These are phyloP conservation scores for Drosophila nr. perissopoda DNA, from an alignment of 2,888 invertebrate genomes.

Conservation along the genomic window DNA sequence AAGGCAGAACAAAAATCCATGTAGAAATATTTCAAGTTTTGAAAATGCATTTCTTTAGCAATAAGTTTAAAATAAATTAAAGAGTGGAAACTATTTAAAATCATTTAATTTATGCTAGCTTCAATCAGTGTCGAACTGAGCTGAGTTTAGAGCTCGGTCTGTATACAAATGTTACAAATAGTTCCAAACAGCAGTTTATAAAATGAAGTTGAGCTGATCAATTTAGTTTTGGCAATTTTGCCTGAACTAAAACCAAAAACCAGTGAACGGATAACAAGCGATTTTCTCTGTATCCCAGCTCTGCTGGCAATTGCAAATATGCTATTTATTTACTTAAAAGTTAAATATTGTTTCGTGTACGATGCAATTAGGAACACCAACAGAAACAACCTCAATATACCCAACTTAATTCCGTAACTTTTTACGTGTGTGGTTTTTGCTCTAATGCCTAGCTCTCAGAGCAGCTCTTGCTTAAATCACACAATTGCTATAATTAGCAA, in stretches of 20 bases:
- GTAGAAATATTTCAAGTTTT: conserved; percentile 2
- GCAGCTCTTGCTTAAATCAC: conserved; percentile 10
- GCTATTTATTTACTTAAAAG: conserved; percentile 8
- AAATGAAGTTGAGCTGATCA: background rate
- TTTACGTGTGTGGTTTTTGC: conserved; percentile 20
- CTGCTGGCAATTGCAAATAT: background rate
- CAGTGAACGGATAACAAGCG: background rate
- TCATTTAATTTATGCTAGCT: background rate
- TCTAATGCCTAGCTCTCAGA: background rate
- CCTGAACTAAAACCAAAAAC: background rate
- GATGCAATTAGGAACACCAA: background rate
- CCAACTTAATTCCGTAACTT: conserved; percentile 10
- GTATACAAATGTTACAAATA: background rate
- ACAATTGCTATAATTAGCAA: conserved; percentile 14
- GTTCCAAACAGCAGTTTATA: background rate
- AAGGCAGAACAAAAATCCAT: background rate
- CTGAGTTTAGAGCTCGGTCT: no score
- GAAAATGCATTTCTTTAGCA: background rate
- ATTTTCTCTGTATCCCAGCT: background rate
- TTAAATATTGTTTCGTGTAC: background rate
- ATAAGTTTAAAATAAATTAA: background rate
- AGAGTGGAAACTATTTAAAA: background rate
- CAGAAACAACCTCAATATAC: background rate
- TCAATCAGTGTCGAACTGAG: background rate
- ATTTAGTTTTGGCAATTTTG: background rate